phyloP scores from a whole-genome alignment of 2,113 vertebrate genomes.

The Seriola dumerili region DNA sequence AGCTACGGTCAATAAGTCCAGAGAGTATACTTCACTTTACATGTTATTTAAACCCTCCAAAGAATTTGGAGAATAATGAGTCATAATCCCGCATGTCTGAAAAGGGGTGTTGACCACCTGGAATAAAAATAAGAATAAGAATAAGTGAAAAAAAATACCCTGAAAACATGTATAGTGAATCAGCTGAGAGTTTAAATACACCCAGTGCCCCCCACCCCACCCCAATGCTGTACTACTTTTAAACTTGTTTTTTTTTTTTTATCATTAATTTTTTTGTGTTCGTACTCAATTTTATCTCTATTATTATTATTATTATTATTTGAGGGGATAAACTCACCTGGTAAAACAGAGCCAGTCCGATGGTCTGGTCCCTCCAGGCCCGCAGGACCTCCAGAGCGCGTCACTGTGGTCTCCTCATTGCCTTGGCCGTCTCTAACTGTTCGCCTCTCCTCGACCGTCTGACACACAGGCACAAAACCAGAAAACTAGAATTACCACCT shows the following conservation, averaged over 20 bases:
- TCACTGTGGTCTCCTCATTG: slow-evolving; percentile 88
- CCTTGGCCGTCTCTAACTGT: slow-evolving; percentile 90
- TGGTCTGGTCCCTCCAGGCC: slow-evolving; percentile 42
- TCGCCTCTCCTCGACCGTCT: slow-evolving; percentile 90
- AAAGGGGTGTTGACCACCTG: slow-evolving; percentile 62
- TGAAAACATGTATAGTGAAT: neutral
- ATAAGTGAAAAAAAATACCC: neutral
- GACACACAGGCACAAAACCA: slow-evolving; percentile 12
- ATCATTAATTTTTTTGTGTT: too few species aligned
- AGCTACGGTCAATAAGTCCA: neutral
- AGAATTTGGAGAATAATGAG: slow-evolving; percentile 82
- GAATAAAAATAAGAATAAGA: slow-evolving; percentile 37
- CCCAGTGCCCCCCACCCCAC: neutral
- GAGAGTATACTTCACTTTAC: neutral
- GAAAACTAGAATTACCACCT: neutral
- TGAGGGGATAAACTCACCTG: slow-evolving; percentile 57
- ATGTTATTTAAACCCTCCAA: slow-evolving; percentile 78
- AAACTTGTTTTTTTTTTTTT: too few species aligned
- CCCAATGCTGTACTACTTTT: too few species aligned
- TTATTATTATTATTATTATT: too few species aligned
- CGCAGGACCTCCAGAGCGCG: slow-evolving; percentile 72
- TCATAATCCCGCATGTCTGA: slow-evolving; percentile 76
- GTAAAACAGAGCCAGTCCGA: slow-evolving; percentile 13
- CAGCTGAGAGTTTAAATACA: neutral
- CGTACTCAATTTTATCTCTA: too few species aligned